Evolutionary conservation across 2,797 vertebrate genomes (phyloP).

Genomic region (Brachyalestes nurse): DNA sequence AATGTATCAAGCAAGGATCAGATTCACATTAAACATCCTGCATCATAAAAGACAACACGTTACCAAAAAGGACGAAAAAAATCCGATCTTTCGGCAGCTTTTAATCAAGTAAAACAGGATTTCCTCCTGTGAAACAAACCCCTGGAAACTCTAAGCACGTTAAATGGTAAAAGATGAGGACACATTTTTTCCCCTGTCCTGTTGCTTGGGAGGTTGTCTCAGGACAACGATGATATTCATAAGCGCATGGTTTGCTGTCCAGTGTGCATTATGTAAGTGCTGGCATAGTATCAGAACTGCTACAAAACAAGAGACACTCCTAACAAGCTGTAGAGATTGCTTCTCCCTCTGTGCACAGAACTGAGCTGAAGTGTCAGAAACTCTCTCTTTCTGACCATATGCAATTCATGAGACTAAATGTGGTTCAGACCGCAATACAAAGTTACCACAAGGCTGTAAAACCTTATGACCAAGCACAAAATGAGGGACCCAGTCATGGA

Average conservation of each 20-base stretch:
- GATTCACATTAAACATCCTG: too few species aligned
- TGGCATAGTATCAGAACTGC: neutral
- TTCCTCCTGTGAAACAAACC: neutral
- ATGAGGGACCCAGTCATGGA: too few species aligned
- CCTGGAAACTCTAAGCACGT: neutral
- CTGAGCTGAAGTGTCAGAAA: neutral
- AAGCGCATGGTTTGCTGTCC: constrained; percentile 14
- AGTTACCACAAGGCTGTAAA: neutral
- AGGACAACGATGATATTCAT: constrained; percentile 15
- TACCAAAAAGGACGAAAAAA: too few species aligned
- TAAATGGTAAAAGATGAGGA: neutral
- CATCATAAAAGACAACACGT: too few species aligned
- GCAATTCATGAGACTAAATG: neutral
- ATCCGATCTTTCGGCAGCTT: too few species aligned
- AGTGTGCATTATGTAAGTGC: constrained; percentile 22
- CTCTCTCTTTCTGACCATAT: neutral
- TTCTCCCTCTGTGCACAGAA: neutral
- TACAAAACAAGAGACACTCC: constrained; percentile 13
- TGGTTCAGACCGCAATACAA: neutral
- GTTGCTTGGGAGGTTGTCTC: constrained; percentile 15
- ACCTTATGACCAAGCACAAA: neutral
- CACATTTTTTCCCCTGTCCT: constrained; percentile 4
- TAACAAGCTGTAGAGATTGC: neutral
- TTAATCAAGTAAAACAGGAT: neutral
- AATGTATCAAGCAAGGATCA: too few species aligned